Evolutionary conservation across 64 coral and sea anemone species (phyloP), one percentile per base, ranked within the genome.

Genomic region (Exaiptasia diaphana): DNA sequence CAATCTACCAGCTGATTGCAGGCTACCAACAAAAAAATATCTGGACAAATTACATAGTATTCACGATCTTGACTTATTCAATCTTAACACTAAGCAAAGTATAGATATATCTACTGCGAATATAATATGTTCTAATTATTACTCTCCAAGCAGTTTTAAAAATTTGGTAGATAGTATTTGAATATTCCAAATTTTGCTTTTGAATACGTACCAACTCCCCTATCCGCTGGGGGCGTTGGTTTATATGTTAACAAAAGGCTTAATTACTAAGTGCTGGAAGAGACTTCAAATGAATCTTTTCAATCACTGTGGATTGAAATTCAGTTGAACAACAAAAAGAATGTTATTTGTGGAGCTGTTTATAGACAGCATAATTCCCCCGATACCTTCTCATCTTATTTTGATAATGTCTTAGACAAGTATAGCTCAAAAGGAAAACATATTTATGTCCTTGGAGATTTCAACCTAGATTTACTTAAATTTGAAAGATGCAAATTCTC

Each of bases 31-130:
- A 41, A 78, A 87, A 57, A 46, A 35, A 67, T 68, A 67, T 41
- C 36, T 87, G 11, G 35, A 87, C 21, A 87, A 67, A 31, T 20
- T 68, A 23, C 46, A 71, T 69, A 75, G 74, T 46, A 43, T 87
- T 55, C 69, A 87, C 41, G 74, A 78, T 5, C 55, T 87, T 5
- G 48, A 87, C 70, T 68, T 78, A 78, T 87, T 87, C n/a, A 87
- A 28, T 50, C 59, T 87, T 12, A 87, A 78, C 46, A 53, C 54
- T 54, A 25, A 28, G 18, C 37, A 86, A 49, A 48, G 23, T 22
- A 29, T 36, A 41, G 58, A 78, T 26, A 18, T 53, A 41, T 40
- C 67, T 37, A 67, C 17, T 24, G 25, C 40, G 38, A 42, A 40
- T 14, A 17, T 43, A 52, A 74, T 85, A 54, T 27, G 29, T 29